Percentiles rank a stretch among this genome's conserved stretches.
Evolutionary conservation across 2,888 invertebrate genomes (phyloP).

Genomic region (Dyspetes luteomarginatus): DNA sequence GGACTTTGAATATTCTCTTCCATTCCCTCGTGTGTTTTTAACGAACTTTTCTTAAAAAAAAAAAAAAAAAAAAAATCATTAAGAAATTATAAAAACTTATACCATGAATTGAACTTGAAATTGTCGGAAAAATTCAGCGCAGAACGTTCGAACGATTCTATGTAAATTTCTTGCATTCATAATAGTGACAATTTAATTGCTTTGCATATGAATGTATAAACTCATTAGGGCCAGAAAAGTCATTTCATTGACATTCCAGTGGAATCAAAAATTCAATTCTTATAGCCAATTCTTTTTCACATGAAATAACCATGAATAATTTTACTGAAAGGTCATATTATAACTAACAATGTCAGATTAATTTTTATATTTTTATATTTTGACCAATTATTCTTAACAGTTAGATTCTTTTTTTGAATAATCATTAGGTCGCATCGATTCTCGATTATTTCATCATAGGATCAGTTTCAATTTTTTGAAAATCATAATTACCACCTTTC

Average conservation of each 20-base stretch:
- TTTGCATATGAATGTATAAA: neutral
- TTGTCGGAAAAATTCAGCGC: neutral
- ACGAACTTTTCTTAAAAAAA: neutral
- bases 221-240: neutral
- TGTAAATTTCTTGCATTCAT: neutral
- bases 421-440: conserved; percentile 56
- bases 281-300: neutral
- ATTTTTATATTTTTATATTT: neutral
- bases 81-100: neutral
- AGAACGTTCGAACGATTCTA: neutral
- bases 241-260: neutral
- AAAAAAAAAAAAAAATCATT: neutral
- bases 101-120: no score
- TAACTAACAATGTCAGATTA: neutral
- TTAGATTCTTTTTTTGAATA: no score
- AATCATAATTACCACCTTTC: no score
- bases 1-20: neutral
- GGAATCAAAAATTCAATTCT: neutral
- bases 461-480: no score
- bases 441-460: conserved; percentile 52
- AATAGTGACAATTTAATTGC: neutral
- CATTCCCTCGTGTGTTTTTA: conserved; percentile 35
- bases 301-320: neutral
- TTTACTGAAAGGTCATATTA: neutral
- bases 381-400: neutral